Percentiles rank a stretch among this genome's conserved stretches.
Evolutionary conservation across 2,888 invertebrate genomes (phyloP).

Genomic region (Formica aserva): DNA sequence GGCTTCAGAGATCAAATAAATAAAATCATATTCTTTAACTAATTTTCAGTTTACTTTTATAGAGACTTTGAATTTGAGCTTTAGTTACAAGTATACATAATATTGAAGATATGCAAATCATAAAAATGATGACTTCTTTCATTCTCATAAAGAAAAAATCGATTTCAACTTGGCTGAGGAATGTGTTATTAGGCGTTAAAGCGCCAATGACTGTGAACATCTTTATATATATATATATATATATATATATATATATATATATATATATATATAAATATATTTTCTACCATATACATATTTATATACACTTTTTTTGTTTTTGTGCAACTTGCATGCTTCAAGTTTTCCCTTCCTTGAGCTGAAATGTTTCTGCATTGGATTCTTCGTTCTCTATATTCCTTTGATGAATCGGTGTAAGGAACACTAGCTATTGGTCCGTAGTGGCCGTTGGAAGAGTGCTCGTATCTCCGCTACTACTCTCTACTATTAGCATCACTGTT

Average conservation of each 20-base stretch:
- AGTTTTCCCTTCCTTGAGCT: constrained; percentile 68
- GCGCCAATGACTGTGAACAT: not conserved
- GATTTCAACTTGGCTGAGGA: not conserved
- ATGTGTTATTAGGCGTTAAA: not conserved
- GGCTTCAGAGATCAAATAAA: not conserved
- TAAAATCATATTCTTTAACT: not conserved
- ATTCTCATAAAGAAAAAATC: not conserved
- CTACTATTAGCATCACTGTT: constrained; percentile 95
- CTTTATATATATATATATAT: constrained; percentile 4
- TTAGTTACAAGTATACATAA: not conserved
- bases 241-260: not conserved
- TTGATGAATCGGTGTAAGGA: constrained; percentile 78
- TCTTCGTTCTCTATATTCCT: constrained; percentile 67
- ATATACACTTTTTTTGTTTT: constrained; percentile 60
- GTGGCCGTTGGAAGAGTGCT: constrained; percentile 76
- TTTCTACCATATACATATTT: constrained; percentile 58
- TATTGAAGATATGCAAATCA: not conserved
- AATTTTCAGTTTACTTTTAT: not conserved
- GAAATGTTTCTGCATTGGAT: constrained; percentile 59
- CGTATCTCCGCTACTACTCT: constrained; percentile 87
- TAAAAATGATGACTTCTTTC: not conserved
- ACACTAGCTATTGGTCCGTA: constrained; percentile 84
- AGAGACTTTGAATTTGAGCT: not conserved
- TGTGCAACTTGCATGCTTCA: constrained; percentile 39
- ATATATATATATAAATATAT: constrained; percentile 17